Evolutionary conservation across 2,113 vertebrate genomes (phyloP).

Genomic region (Peucedramus taeniatus): DNA sequence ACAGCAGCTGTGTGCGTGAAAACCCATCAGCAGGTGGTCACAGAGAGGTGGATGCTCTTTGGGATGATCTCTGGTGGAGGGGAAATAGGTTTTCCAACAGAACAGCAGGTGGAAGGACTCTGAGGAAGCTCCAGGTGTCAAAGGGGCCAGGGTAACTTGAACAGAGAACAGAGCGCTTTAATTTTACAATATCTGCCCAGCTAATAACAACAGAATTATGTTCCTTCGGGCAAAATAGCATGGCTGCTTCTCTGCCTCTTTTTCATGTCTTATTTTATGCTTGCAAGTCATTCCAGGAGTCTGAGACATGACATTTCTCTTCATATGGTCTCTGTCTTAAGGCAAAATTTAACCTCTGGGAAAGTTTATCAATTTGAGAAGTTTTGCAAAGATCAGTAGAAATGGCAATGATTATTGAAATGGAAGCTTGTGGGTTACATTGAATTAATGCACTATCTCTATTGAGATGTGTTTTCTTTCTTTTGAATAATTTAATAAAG

Average conservation of each 20-base stretch:
- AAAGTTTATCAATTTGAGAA: not conserved
- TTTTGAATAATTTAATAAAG: not conserved
- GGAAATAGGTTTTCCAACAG: not conserved
- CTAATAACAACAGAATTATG: not conserved
- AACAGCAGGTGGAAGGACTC: not conserved
- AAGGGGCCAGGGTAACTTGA: not conserved
- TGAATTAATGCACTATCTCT: not conserved
- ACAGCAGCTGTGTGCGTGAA: not conserved
- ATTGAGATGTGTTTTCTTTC: not conserved
- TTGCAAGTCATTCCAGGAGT: not conserved
- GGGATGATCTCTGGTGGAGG: not conserved
- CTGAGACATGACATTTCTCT: slow-evolving; percentile 3
- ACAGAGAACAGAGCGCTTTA: not conserved
- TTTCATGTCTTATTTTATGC: slow-evolving; percentile 2
- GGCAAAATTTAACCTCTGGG: not conserved
- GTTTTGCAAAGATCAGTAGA: not conserved
- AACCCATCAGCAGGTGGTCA: not conserved
- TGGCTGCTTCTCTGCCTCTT: not conserved
- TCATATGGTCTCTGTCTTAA: not conserved
- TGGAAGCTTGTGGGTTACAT: not conserved
- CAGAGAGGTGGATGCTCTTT: not conserved
- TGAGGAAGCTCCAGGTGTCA: not conserved
- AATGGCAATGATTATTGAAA: not conserved
- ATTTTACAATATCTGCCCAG: not conserved
- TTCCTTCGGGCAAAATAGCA: not conserved